Conservation (phyloP, 2,113 vertebrate species). For the Petaurus breviceps region DNA sequence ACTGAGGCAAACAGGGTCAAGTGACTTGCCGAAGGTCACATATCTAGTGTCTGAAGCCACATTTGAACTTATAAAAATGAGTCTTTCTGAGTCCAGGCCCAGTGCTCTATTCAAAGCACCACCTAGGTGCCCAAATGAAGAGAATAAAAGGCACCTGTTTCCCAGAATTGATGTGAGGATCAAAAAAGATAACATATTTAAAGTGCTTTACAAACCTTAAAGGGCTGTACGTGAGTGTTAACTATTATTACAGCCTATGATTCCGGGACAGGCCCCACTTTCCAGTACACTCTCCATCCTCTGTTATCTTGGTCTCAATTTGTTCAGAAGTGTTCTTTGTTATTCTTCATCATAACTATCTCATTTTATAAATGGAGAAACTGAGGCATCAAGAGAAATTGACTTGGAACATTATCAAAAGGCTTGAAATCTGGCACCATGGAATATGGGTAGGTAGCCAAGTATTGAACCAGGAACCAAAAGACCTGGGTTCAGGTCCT, state of each 20-base stretch:
- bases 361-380: not conserved
- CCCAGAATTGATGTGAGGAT: not conserved
- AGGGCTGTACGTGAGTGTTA: not conserved
- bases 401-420: not conserved
- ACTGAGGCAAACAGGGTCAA: not conserved
- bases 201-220: not conserved
- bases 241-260: not conserved
- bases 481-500: not conserved
- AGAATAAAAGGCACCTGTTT: not conserved
- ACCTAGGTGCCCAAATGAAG: not conserved
- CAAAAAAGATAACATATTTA: not conserved
- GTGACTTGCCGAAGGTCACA: not conserved
- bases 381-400: fast-evolving
- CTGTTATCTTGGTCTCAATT: not conserved
- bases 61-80: not conserved
- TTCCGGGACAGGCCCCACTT: not conserved
- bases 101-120: not conserved
- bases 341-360: too few species aligned
- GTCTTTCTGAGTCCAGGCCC: not conserved
- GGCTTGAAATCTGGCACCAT: not conserved
- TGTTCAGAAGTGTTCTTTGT: not conserved
- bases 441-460: not conserved
- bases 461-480: not conserved
- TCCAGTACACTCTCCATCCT: not conserved
- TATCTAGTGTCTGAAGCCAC: not conserved